Evolutionary conservation across 2,797 vertebrate species (phyloP).

Genomic region (Tangara arthus): DNA sequence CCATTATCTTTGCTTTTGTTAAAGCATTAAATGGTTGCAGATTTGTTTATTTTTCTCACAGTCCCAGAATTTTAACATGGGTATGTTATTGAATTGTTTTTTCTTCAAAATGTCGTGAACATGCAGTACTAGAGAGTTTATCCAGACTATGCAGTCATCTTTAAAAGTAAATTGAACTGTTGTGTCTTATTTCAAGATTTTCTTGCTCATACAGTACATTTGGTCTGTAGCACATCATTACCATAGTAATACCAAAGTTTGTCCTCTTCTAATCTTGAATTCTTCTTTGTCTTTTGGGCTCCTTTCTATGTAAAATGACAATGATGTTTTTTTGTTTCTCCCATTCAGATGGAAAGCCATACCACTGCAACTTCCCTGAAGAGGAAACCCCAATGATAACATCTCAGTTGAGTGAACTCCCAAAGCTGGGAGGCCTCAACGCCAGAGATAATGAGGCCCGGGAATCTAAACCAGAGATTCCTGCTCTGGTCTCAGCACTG

Average conservation of each 20-base stretch:
- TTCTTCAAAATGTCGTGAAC: neutral
- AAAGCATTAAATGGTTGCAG: neutral
- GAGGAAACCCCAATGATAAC: conserved; percentile 68
- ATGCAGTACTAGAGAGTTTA: neutral
- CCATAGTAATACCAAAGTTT: neutral
- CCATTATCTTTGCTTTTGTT: conserved; percentile 14
- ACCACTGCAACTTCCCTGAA: conserved; percentile 77
- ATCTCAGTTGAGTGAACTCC: conserved; percentile 75
- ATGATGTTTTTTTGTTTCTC: conserved; percentile 34
- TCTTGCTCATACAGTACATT: neutral
- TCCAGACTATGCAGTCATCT: neutral
- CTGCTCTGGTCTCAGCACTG: neutral
- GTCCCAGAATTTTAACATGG: neutral
- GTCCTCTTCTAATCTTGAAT: neutral
- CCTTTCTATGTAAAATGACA: conserved; percentile 15
- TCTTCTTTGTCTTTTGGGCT: neutral
- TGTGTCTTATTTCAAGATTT: neutral
- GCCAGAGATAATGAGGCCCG: conserved; percentile 41
- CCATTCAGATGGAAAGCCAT: conserved; percentile 83
- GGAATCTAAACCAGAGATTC: conserved; percentile 41
- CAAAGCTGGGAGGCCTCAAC: neutral
- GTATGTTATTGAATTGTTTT: neutral
- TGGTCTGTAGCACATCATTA: neutral
- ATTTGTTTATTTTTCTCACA: neutral
- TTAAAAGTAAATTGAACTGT: neutral